Evolutionary conservation across 2,888 invertebrate genomes (phyloP), one percentile per base, ranked within the genome.

Genomic region (Agapostemon virescens): DNA sequence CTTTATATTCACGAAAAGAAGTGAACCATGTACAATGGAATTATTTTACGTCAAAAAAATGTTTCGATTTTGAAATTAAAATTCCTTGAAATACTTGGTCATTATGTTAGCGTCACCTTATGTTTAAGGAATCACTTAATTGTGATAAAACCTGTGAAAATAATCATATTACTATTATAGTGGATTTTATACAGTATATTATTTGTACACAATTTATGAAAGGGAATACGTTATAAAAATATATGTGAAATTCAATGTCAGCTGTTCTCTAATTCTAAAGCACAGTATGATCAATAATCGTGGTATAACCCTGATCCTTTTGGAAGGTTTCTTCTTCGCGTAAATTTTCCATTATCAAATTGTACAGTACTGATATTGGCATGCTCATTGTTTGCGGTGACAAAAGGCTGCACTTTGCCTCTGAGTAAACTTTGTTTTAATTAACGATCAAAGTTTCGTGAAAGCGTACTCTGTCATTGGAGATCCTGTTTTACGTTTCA

Each of bases 361-460:
- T n/a, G n/a, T 9, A 2, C 49, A 49, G 49, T n/a, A n/a, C 11
- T 49, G n/a, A n/a, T 49, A n/a, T n/a, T 2, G n/a, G 9, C n/a
- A n/a, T 49, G n/a, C n/a, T 3, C 49, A 49, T 49, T 49, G 49
- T 49, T 11, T n/a, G 49, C 49, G 11, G 11, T 9, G n/a, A 49
- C 49, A 49, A 49, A 49, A n/a, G 49, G 9, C n/a, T 49, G 11
- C 49, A n/a, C n/a, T n/a, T 49, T 49, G n/a, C 2, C 49, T 49
- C n/a, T n/a, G 49, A n/a, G 49, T 49, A 49, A 49, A 49, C 49
- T 49, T 49, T 49, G n/a, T n/a, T n/a, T n/a, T 49, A 49, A 49
- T 49, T 49, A 49, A 49, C 49, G 49, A 49, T 49, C n/a, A n/a
- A n/a, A n/a, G n/a, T 2, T 49, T 0, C 49, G 49, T 49, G 49